Percentiles rank a stretch among this genome's conserved stretches.
phyloP scores from a whole-genome alignment of 2,113 vertebrate species.

The Labeo rohita region DNA sequence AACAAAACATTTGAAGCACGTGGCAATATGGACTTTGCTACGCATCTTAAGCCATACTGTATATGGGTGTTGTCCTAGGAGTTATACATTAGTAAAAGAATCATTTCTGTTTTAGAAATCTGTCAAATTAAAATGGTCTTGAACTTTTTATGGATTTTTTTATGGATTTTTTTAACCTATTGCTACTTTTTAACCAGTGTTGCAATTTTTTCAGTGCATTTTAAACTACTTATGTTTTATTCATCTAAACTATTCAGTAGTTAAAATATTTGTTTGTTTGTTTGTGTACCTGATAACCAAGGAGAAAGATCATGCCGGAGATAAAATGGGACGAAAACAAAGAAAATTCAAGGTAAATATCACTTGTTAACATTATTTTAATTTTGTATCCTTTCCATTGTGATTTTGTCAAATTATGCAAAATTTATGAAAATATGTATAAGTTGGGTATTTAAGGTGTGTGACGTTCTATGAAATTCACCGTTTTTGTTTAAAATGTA shows the following conservation, averaged over 20 bases:
- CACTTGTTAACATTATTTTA: background rate
- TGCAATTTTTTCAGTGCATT: background rate
- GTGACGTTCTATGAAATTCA: background rate
- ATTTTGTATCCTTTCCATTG: background rate
- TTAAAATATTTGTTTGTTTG: background rate
- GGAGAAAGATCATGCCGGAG: background rate
- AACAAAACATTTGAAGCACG: constrained; percentile 25
- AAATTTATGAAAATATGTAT: background rate
- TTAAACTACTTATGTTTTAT: background rate
- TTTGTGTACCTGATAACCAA: background rate
- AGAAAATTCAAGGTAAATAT: background rate
- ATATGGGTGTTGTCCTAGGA: background rate
- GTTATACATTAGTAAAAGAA: background rate
- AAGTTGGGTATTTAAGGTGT: background rate
- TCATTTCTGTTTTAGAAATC: background rate
- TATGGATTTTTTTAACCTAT: background rate
- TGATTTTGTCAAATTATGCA: background rate
- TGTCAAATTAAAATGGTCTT: background rate
- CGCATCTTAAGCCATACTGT: constrained; percentile 4
- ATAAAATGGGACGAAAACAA: background rate
- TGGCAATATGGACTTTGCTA: constrained; percentile 4
- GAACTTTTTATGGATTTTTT: background rate
- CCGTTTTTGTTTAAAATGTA: background rate
- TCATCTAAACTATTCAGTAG: background rate
- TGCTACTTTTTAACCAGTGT: background rate